A percentile compares a stretch with the other conserved stretches of the same genome.
phyloP scores from a whole-genome alignment of 2,113 vertebrate genomes.

The Butastur rufipennis region DNA sequence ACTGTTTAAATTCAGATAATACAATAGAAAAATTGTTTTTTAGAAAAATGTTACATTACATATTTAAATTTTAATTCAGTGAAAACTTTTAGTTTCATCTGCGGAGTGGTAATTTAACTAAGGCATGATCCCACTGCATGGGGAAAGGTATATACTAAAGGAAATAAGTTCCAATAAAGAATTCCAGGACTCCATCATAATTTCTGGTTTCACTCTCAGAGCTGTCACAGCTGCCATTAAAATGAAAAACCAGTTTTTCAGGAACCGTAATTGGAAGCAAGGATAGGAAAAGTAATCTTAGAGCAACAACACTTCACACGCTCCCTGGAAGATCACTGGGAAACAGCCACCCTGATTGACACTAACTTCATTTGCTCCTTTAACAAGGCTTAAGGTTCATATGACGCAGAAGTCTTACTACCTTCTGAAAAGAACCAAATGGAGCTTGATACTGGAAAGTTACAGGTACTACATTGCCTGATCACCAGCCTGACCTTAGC shows the following conservation, averaged over 20 bases:
- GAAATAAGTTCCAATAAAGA: not conserved
- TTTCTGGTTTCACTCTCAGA: slow-evolving; percentile 23
- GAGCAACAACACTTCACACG: not conserved
- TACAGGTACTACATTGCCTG: not conserved
- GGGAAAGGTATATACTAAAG: not conserved
- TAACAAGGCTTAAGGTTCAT: not conserved
- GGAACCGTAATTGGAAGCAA: not conserved
- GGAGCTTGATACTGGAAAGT: not conserved
- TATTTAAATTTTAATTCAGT: not conserved
- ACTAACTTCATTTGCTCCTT: not conserved
- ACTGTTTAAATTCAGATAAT: not conserved
- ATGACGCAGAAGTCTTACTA: not conserved
- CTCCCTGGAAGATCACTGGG: not conserved
- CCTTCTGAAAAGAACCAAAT: not conserved
- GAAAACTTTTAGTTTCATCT: not conserved
- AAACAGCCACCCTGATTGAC: not conserved
- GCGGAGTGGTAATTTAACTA: not conserved
- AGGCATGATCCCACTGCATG: not conserved
- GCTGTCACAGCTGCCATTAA: slow-evolving; percentile 25
- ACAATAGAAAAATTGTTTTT: not conserved
- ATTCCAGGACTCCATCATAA: not conserved
- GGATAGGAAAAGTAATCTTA: not conserved
- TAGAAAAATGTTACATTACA: not conserved
- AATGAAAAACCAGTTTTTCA: slow-evolving; percentile 32
- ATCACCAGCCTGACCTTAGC: not conserved